These are phyloP conservation scores for Pyrrhia umbra DNA, from an alignment of 2,888 invertebrate genomes.

Conservation along the genomic window DNA sequence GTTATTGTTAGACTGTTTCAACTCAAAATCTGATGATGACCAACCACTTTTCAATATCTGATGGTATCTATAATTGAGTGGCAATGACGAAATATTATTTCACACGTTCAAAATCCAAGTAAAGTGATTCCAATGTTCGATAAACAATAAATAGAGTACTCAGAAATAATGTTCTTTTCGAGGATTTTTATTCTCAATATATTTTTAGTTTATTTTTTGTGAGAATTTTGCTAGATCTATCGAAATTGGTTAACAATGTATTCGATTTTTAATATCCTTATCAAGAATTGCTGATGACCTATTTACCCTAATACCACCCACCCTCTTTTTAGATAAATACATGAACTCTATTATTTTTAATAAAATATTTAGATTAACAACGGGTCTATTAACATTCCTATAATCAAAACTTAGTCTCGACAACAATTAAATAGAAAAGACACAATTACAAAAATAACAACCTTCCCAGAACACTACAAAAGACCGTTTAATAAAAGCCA, in stretches of 20 bases:
- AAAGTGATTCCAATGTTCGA: constrained; percentile 9
- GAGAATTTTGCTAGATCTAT: no score
- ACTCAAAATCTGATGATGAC: constrained; percentile 21
- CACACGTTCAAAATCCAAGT: constrained; percentile 15
- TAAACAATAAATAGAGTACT: constrained; percentile 1
- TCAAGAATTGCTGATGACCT: no score
- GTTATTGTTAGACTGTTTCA: constrained; percentile 16
- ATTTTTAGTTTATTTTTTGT: no score
- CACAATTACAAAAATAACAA: neutral
- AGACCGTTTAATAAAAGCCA: constrained; percentile 7
- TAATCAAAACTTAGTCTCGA: neutral
- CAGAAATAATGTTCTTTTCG: neutral
- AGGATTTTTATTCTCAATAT: no score
- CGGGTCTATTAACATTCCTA: neutral
- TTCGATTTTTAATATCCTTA: no score
- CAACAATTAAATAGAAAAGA: neutral
- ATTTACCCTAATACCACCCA: no score
- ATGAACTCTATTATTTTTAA: no score
- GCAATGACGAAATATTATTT: constrained; percentile 48
- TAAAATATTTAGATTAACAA: no score
- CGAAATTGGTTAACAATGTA: no score
- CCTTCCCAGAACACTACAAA: neutral
- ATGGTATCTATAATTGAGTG: constrained; percentile 59
- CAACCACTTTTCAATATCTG: constrained; percentile 43
- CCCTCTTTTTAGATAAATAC: no score